Percentiles rank a stretch among this genome's conserved stretches.
Evolutionary conservation across 2,888 invertebrate species (phyloP).

Genomic region (Sphecodes monilicornis): DNA sequence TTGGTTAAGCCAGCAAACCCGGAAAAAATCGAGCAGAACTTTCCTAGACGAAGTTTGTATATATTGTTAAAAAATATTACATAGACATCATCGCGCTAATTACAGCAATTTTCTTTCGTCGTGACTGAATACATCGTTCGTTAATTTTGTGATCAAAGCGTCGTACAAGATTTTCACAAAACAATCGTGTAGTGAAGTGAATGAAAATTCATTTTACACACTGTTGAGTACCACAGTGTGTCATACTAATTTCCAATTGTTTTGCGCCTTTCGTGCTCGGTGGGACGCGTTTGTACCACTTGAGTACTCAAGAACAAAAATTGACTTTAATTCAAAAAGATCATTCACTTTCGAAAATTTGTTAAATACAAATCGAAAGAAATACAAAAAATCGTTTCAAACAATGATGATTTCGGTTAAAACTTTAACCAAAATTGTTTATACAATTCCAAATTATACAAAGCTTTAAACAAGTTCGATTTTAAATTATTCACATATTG

Average conservation of each 20-base stretch:
- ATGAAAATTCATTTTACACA: no score
- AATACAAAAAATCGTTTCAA: no score
- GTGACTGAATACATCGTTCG: neutral
- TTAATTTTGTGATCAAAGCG: neutral
- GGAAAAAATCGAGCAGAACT: neutral
- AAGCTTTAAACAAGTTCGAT: no score
- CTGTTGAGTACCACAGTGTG: neutral
- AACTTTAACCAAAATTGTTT: no score
- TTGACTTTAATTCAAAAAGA: neutral
- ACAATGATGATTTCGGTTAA: no score
- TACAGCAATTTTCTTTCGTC: no score
- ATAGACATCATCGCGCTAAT: neutral
- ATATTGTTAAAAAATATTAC: neutral
- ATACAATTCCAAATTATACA: no score
- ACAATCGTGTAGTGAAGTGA: no score
- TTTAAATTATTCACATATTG: no score
- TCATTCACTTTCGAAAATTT: no score
- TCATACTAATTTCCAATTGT: neutral
- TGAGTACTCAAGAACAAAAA: neutral
- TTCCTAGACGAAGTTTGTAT: neutral
- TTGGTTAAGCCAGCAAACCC: neutral
- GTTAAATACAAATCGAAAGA: no score
- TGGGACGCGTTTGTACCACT: neutral
- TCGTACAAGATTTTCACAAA: neutral
- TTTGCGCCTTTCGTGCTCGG: neutral